Base-by-base conservation (phyloP, 2,113 vertebrate genomes). In the Cryptotis parvus region DNA sequence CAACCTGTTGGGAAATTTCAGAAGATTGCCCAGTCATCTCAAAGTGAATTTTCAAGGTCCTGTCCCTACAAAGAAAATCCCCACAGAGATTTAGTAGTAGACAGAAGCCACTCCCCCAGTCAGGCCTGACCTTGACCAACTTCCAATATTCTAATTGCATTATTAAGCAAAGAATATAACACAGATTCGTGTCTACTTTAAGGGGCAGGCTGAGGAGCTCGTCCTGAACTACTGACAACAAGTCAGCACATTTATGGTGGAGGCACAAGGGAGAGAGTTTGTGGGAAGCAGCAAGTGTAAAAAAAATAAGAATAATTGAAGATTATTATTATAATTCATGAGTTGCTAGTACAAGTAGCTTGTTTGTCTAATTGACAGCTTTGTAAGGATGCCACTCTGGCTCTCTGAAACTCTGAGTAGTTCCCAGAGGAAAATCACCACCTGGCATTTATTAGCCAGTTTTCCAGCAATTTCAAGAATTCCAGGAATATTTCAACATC, bases 41-140 rank as follows among this genome's bases (percentile, higher is more conserved):
- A 31, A 80, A 73, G 43, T 79, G 49, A 37, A 12, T 85, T 95
- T 84, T 89, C 74, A 66, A 70, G 27, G 4, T 65, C 24, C 55
- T 39, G 14, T 66, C 31, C 22, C 52, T 43, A 68, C 14, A 61
- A 89, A 83, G 41, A 61, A 75, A 69, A 75, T 75, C 4, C 88
- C 33, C 4, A 0, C 15, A 77, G 69, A 75, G n/a, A 35, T 1
- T 33, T 27, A 31, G 6, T 58, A 74, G 87, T 66, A 91, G 29
- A n/a, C 22, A 0, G 43, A 6, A 91, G 33, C 33, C 77, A 37
- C 9, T 41, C 11, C 39, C 45, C 41, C 52, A 31, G 6, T 72
- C 55, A 84, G 7, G 22, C 52, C 14, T 55, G 79, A 68, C 72
- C 18, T 24, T n/a, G n/a, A 18, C 15, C 55, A 58, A 24, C 24